Conservation (phyloP, 2,888 invertebrate species). For the Limenitis arthemis region DNA sequence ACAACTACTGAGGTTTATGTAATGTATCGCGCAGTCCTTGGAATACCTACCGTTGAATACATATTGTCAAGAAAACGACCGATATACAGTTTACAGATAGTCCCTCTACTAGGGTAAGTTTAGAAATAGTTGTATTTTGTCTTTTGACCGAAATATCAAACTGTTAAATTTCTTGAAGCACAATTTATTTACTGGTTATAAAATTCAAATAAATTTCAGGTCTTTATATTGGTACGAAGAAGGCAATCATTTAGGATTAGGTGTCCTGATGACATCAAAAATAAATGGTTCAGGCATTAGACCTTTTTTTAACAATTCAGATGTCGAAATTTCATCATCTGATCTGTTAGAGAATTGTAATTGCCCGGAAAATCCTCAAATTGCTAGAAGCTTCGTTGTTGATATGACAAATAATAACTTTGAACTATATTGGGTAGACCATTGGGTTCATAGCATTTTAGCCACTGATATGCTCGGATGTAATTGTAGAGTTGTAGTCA, state of each 20-base stretch:
- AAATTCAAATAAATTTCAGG: conserved; percentile 44
- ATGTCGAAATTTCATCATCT: conserved; percentile 25
- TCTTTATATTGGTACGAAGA: conserved; percentile 85
- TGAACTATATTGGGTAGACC: conserved; percentile 76
- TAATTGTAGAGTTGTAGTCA: conserved; percentile 72
- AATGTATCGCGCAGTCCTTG: conserved; percentile 78
- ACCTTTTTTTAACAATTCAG: conserved; percentile 70
- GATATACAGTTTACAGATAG: conserved; percentile 79
- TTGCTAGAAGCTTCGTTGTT: conserved; percentile 76
- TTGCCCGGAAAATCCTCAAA: conserved; percentile 75
- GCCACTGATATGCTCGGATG: conserved; percentile 79
- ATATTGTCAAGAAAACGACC: conserved; percentile 61
- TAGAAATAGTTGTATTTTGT: not conserved
- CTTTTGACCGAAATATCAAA: no score
- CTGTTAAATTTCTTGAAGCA: no score
- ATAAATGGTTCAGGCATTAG: conserved; percentile 69
- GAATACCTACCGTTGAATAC: conserved; percentile 59
- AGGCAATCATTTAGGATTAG: conserved; percentile 68
- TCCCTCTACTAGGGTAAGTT: conserved; percentile 80
- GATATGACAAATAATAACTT: conserved; percentile 75
- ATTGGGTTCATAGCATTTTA: conserved; percentile 72
- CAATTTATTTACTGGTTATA: no score
- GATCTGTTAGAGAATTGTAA: conserved; percentile 62
- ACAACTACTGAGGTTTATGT: conserved; percentile 59
- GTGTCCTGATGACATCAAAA: conserved; percentile 75